Conservation (phyloP, 2,888 invertebrate species). For the Drosophila pullipes region DNA sequence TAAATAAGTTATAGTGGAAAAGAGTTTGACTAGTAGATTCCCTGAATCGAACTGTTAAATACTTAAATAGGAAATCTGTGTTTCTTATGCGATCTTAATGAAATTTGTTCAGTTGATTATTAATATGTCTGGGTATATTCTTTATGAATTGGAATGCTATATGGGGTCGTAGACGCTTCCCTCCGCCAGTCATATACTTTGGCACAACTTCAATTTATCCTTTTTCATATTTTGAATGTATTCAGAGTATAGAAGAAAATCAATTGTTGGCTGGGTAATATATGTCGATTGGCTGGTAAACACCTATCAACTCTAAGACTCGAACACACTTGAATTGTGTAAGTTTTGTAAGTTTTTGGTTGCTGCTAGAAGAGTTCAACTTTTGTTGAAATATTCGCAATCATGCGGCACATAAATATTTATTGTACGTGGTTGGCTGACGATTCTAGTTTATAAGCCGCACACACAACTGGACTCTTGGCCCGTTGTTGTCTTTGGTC, state of each 20-base stretch:
- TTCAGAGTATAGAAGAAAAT: constrained; percentile 1
- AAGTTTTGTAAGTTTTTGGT: constrained; percentile 26
- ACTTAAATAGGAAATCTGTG: background rate
- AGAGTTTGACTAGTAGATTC: background rate
- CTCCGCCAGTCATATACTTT: background rate
- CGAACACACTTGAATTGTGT: constrained; percentile 33
- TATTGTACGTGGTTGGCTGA: constrained; percentile 57
- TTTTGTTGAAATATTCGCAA: constrained; percentile 37
- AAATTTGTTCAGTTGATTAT: background rate
- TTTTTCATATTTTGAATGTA: background rate
- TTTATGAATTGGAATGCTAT: background rate
- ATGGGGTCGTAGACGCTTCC: background rate
- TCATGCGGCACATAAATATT: constrained; percentile 68
- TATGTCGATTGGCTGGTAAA: constrained; percentile 12
- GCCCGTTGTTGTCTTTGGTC: constrained; percentile 23
- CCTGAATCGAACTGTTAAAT: background rate
- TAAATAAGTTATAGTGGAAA: background rate
- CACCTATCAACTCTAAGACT: constrained; percentile 10
- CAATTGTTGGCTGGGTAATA: constrained; percentile 30
- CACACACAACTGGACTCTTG: constrained; percentile 18
- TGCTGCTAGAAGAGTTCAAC: constrained; percentile 34
- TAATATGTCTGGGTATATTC: background rate
- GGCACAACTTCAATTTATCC: background rate
- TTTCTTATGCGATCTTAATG: background rate
- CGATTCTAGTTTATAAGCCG: constrained; percentile 39